phyloP scores from a whole-genome alignment of 2,888 invertebrate species.

The Folsomia candida region DNA sequence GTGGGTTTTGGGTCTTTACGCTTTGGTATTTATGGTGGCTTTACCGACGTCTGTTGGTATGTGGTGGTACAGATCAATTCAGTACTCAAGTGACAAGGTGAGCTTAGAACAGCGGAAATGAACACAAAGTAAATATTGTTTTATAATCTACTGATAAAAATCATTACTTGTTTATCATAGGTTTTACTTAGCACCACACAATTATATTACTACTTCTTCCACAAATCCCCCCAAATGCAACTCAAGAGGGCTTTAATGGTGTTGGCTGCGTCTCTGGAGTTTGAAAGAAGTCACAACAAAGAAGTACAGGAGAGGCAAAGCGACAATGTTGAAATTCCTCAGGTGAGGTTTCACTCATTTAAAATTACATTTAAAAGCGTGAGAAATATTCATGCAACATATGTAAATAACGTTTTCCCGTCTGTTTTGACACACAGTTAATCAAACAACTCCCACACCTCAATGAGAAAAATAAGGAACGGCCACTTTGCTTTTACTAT shows the following conservation, averaged over 20 bases:
- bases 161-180: too few relatives aligned
- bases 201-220: slow-evolving; percentile 92
- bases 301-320: slow-evolving; percentile 89
- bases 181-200: slow-evolving; percentile 94
- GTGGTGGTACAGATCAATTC: slow-evolving; percentile 99
- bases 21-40: slow-evolving; percentile 95
- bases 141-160: too few relatives aligned
- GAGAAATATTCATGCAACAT: too few relatives aligned
- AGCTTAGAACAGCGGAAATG: too few relatives aligned
- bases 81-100: slow-evolving; percentile 91
- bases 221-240: slow-evolving; percentile 93
- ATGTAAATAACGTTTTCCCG: too few relatives aligned
- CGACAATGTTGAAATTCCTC: slow-evolving; percentile 91
- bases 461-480: slow-evolving; percentile 93
- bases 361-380: too few relatives aligned
- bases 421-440: too few relatives aligned
- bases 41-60: slow-evolving; percentile 87
- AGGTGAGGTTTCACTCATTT: too few relatives aligned
- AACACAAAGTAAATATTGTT: too few relatives aligned
- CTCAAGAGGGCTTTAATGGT: slow-evolving; percentile 95
- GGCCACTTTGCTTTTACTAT: slow-evolving; percentile 86
- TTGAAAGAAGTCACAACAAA: slow-evolving; percentile 88
- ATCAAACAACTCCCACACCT: slow-evolving; percentile 87
- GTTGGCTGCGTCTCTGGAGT: slow-evolving; percentile 92
- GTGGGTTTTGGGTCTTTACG: slow-evolving; percentile 91